Evolutionary conservation across 2,113 vertebrate species (phyloP), one percentile per base, ranked within the genome.

Genomic region (Rissa tridactyla): DNA sequence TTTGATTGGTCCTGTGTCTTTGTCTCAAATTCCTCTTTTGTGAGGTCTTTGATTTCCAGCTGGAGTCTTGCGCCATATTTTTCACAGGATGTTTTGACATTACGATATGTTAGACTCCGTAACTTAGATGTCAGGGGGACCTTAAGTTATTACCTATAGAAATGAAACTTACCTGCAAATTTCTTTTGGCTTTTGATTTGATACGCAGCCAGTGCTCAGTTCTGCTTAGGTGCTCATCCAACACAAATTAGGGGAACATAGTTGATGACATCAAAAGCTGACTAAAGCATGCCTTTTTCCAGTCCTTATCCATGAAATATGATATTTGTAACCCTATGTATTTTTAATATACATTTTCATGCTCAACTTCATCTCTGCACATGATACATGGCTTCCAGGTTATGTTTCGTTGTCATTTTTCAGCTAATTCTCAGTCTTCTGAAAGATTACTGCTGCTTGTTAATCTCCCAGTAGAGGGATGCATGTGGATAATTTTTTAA

Each of bases 341-440:
- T 68, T 92, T 87, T 78, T 90, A 62, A 86, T 88, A 29, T 44
- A 21, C 27, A 26, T 77, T 88, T 86, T 46, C 68, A 68, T 92
- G 55, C 58, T 87, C 60, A 57, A 1, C 23, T 61, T 75, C 68
- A 71, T 62, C 20, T 92, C 47, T 92, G 57, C 18, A 71, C 6
- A 44, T 78, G 86, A 92, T 61, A 49, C 5, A 77, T 34, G 12
- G 30, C 86, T 93, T 94, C 40, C 57, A 79, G 61, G 47, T 92
- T 44, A 15, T 52, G 78, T 84, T 86, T 92, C 84, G 14, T 58
- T 81, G 47, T 47, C 7, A 83, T 83, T 93, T 97, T 93, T 88
- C 73, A 94, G 36, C 32, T 88, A 75, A 95, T 94, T 86, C 55
- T 86, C n/a, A 60, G n/a, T 88, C 55, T 93, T 89, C 32, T 94